These are phyloP conservation scores for Trachemys scripta DNA, from an alignment of 2,113 vertebrate genomes.

Conservation along the genomic window DNA sequence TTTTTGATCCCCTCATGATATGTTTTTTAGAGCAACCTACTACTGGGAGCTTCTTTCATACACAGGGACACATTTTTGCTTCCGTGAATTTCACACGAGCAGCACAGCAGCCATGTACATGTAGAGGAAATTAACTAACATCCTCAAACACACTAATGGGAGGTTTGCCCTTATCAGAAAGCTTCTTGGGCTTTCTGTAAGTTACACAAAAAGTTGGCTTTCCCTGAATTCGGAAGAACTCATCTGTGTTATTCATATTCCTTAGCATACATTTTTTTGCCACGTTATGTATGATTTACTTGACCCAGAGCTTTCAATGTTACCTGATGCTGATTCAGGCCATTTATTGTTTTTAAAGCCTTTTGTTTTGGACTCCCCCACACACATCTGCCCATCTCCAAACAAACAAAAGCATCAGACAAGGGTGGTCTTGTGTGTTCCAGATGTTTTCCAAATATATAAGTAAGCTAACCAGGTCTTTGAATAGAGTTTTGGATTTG, in stretches of 20 bases:
- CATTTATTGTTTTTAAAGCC: not conserved
- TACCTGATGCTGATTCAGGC: not conserved
- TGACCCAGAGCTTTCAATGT: not conserved
- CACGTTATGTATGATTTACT: accelerated
- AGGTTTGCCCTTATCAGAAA: not conserved
- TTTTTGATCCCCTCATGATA: not conserved
- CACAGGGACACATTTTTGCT: not conserved
- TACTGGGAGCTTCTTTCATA: not conserved
- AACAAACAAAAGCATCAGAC: not conserved
- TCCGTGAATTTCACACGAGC: not conserved
- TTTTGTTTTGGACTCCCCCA: slow-evolving; percentile 3
- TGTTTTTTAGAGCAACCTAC: not conserved
- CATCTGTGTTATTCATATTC: not conserved
- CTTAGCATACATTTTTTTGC: not conserved
- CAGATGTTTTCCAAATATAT: not conserved
- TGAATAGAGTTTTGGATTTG: not conserved
- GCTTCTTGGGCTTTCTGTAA: not conserved
- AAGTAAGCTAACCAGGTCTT: not conserved
- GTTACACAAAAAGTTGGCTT: not conserved
- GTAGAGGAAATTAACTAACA: not conserved
- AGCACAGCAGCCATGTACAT: not conserved
- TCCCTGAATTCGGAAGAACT: not conserved
- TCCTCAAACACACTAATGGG: not conserved
- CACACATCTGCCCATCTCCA: not conserved
- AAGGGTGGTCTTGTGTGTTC: not conserved